Evolutionary conservation across 1,140 invertebrate species (phyloP).

Genomic region (Listronotus oregonensis): DNA sequence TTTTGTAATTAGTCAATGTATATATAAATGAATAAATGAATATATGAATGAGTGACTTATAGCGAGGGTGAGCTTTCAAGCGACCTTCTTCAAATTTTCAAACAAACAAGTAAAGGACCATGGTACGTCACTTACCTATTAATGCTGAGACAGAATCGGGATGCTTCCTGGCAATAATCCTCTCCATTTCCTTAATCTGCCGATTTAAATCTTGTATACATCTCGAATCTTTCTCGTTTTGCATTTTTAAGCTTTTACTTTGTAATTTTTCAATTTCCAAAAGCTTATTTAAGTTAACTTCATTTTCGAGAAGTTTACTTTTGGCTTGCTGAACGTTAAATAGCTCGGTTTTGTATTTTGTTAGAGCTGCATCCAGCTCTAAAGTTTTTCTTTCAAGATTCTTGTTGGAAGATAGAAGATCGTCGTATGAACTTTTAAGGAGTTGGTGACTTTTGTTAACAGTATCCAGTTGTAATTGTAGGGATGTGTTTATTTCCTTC

Average conservation of each 20-base stretch:
- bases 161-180: conserved; percentile 76
- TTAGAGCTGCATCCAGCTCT: conserved; percentile 59
- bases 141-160: conserved; percentile 78
- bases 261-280: conserved; percentile 64
- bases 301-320: conserved; percentile 60
- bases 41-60: too few relatives aligned
- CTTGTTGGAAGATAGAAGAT: conserved; percentile 50
- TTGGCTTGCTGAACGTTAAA: conserved; percentile 58
- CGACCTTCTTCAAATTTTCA: too few relatives aligned
- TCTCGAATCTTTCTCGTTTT: conserved; percentile 70
- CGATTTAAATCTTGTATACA: conserved; percentile 74
- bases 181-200: conserved; percentile 81
- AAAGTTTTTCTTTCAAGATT: conserved; percentile 56
- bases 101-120: too few relatives aligned
- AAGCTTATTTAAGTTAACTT: conserved; percentile 58
- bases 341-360: conserved; percentile 57
- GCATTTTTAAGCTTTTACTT: conserved; percentile 66
- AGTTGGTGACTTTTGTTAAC: conserved; percentile 50
- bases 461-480: conserved; percentile 64
- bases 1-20: too few relatives aligned
- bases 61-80: too few relatives aligned
- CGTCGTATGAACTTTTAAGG: conserved; percentile 53
- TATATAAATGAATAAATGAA: too few relatives aligned
- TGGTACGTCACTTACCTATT: conserved; percentile 54
- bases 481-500: conserved; percentile 66